A percentile compares a stretch with the other conserved stretches of the same genome.
Evolutionary conservation across 2,113 vertebrate genomes (phyloP).

Genomic region (Ahaetulla prasina): DNA sequence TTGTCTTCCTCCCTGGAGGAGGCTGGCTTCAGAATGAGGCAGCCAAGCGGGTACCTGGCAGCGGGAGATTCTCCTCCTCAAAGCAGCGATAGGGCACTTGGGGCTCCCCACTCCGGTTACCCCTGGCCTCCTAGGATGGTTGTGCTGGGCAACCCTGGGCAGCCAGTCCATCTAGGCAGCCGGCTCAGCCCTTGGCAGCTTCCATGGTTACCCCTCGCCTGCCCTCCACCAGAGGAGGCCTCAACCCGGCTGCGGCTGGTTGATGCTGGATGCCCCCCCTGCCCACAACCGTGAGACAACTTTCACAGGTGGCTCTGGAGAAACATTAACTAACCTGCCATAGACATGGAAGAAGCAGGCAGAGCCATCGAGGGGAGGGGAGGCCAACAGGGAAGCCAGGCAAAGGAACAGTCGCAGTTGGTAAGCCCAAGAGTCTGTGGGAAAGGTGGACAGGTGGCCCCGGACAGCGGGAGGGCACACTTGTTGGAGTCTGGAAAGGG

Average conservation of each 20-base stretch:
- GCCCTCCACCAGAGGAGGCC: not conserved
- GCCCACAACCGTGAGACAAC: not conserved
- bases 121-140: not conserved
- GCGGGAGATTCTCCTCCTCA: not conserved
- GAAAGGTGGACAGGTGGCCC: not conserved
- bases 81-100: not conserved
- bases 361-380: accelerated
- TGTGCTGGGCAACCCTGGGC: not conserved
- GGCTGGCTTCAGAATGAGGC: not conserved
- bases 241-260: not conserved
- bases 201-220: not conserved
- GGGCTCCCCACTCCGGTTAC: too few species aligned
- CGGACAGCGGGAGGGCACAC: not conserved
- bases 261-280: not conserved
- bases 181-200: not conserved
- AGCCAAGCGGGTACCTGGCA: not conserved
- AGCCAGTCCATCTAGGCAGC: not conserved
- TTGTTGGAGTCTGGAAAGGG: not conserved
- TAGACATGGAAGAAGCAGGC: not conserved
- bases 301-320: not conserved
- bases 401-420: not conserved
- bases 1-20: not conserved
- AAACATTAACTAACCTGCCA: not conserved
- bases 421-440: not conserved
- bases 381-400: not conserved